Evolutionary conservation across 2,888 invertebrate genomes (phyloP).

Genomic region (Drosophila melanocephala): DNA sequence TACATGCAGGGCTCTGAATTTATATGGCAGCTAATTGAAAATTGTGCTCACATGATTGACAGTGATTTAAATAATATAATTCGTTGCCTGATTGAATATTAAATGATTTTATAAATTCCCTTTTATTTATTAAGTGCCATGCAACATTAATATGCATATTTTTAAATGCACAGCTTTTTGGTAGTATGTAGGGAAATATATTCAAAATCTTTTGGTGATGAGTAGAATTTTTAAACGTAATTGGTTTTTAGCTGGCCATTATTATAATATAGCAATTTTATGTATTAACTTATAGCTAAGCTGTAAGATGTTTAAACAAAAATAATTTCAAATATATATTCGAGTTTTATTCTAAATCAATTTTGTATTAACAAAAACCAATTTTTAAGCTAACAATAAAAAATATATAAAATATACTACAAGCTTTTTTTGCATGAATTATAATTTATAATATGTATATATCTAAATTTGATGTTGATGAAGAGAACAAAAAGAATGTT

Average conservation of each 20-base stretch:
- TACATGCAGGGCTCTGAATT: background rate
- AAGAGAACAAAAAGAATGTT: background rate
- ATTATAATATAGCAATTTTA: background rate
- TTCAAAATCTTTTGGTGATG: too few species aligned
- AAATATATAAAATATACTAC: background rate
- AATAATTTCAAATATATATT: background rate
- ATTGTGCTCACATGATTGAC: background rate
- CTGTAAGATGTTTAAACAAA: background rate
- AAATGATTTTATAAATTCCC: background rate
- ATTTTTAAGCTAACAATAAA: background rate
- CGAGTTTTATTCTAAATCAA: background rate
- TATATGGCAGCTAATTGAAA: constrained; percentile 7
- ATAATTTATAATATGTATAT: background rate
- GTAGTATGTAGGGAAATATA: background rate
- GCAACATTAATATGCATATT: background rate
- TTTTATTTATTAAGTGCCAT: background rate
- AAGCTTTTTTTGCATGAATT: background rate
- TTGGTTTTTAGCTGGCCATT: background rate
- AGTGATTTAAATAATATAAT: background rate
- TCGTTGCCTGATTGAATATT: background rate
- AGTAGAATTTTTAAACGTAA: background rate
- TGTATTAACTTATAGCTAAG: background rate
- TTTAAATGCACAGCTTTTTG: background rate
- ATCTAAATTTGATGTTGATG: background rate
- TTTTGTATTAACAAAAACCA: background rate